These are phyloP conservation scores for Troglohyphantes excavatus DNA, from an alignment of 2,888 invertebrate genomes.

Conservation along the genomic window DNA sequence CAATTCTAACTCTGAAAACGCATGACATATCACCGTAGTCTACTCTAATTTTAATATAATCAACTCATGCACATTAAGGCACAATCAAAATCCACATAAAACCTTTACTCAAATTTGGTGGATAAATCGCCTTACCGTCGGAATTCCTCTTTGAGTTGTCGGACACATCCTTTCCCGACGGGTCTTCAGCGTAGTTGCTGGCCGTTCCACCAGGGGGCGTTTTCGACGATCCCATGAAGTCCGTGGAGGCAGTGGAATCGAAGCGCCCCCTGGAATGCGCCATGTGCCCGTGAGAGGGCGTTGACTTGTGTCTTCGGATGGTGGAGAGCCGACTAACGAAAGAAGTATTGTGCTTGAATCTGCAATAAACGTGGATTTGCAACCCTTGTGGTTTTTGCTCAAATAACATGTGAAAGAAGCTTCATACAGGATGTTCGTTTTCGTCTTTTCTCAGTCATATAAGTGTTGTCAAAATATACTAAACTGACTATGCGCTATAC, in stretches of 20 bases:
- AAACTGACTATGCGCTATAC: not conserved
- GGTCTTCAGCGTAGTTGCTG: conserved; percentile 90
- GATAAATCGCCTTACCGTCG: conserved; percentile 86
- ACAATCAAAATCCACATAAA: not conserved
- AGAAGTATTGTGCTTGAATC: conserved; percentile 96
- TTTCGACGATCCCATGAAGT: conserved; percentile 83
- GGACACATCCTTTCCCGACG: conserved; percentile 85
- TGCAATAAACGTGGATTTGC: no score
- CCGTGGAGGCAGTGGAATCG: conserved; percentile 80
- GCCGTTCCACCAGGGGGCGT: conserved; percentile 77
- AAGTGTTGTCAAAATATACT: not conserved
- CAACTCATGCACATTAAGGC: no score
- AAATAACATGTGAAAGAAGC: no score
- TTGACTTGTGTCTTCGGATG: conserved; percentile 86
- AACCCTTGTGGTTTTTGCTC: no score
- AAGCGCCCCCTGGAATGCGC: conserved; percentile 86
- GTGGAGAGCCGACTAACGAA: conserved; percentile 95
- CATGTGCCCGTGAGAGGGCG: conserved; percentile 84
- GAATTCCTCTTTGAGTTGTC: conserved; percentile 92
- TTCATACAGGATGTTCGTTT: no score
- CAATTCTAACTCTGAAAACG: not conserved
- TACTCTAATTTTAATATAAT: no score
- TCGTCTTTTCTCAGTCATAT: no score
- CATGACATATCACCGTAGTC: no score
- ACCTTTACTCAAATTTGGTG: not conserved